A percentile compares a stretch with the other conserved stretches of the same genome.
These are phyloP conservation scores for Abscondita cerata DNA, from an alignment of 2,888 invertebrate species.

Conservation along the genomic window DNA sequence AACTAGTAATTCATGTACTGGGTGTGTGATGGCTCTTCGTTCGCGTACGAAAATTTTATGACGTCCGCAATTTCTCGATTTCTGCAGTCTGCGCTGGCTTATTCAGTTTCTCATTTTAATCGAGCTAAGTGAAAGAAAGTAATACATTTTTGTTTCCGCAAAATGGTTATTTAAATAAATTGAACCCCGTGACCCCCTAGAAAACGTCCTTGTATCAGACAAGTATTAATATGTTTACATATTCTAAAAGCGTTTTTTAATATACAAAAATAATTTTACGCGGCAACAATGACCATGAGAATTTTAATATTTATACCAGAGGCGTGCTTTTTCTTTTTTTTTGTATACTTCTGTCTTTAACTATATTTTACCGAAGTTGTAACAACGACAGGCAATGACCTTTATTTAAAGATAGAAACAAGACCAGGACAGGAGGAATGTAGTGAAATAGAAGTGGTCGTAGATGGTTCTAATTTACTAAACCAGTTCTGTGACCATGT, in stretches of 20 bases:
- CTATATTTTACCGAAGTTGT: background rate
- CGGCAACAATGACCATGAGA: constrained; percentile 1
- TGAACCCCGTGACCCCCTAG: background rate
- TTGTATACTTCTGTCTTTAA: no score
- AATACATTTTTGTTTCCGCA: no score
- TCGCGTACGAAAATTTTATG: no score
- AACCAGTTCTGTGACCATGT: constrained; percentile 59
- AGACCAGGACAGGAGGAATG: constrained; percentile 54
- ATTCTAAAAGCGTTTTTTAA: constrained; percentile 2
- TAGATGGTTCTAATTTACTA: constrained; percentile 58
- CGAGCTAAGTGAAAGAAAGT: no score
- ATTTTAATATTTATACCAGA: constrained; percentile 4
- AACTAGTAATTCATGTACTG: no score
- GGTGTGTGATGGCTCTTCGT: no score
- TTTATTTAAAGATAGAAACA: constrained; percentile 48
- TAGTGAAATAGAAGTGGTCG: constrained; percentile 51
- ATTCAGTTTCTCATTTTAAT: no score
- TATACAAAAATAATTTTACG: constrained; percentile 7
- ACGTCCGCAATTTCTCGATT: no score
- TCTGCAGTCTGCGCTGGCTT: no score
- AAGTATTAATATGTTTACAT: constrained; percentile 9
- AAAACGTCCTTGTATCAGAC: constrained; percentile 3
- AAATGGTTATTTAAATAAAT: background rate
- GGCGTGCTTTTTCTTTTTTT: background rate
- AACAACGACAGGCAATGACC: constrained; percentile 35